Evolutionary conservation across 2,113 vertebrate genomes (phyloP), one percentile per base, ranked within the genome.

Genomic region (Tachysurus fulvidraco): DNA sequence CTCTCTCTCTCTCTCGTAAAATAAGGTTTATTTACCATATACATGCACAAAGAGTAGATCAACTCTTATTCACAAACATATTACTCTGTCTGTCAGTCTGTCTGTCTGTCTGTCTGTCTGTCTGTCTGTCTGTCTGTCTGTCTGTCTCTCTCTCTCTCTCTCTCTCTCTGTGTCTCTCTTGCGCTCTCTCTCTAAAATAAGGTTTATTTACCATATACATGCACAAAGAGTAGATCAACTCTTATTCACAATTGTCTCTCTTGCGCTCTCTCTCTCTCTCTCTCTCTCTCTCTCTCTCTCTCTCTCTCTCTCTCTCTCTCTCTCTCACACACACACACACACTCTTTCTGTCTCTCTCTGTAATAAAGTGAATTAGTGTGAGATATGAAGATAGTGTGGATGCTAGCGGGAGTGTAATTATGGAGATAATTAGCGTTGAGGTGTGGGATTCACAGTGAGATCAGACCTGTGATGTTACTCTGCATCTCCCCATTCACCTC

Each of bases 341-440:
- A 16, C 16, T 71, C 5, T 41, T 30, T 71, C n/a, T 67, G 2
- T 30, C n/a, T 67, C 64, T 44, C 44, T 50, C 17, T 77, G 17
- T 12, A 17, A 17, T 30, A 5, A 81, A 81, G 52, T 14, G 12
- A 71, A 50, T 46, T 19, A 71, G 11, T 19, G 23, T 21, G 76
- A 44, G 85, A 69, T 54, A 23, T 81, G 57, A 60, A 3, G 71
- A 59, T 12, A 55, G 54, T 44, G n/a, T 64, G n/a, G 57, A 46
- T 83, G 44, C 54, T 28, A 44, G 65, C 57, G 12, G 79, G 69
- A 54, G 85, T 76, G 80, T 60, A 65, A n/a, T 30, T 19, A 87
- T 74, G 81, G 64, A 25, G 25, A 12, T 86, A 86, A 86, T 87
- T 83, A 82, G 57, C 19, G 17, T 54, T 13, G 55, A 59, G 69